A percentile compares a stretch with the other conserved stretches of the same genome.
Conservation (phyloP, 2,888 invertebrate genomes). For the Chrysotoxum bicinctum region DNA sequence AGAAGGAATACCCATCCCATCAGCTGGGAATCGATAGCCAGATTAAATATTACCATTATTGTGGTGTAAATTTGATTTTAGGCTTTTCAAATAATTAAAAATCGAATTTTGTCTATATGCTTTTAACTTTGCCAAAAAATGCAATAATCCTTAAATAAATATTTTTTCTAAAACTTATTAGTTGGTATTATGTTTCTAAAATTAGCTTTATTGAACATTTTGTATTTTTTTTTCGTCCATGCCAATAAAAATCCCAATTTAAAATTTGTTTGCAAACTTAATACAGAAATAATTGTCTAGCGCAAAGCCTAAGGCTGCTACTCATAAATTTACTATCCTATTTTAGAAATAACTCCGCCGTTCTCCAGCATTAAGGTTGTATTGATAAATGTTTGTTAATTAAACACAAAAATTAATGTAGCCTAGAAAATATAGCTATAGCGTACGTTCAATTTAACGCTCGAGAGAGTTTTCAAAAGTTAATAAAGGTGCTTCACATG, state of each 20-base stretch:
- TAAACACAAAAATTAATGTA: constrained; percentile 13
- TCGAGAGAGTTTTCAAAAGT: not conserved
- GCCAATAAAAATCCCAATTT: not conserved
- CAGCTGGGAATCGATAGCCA: no score
- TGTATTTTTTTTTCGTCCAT: not conserved
- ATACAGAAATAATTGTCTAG: not conserved
- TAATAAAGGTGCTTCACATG: not conserved
- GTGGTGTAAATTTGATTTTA: no score
- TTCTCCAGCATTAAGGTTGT: constrained; percentile 1
- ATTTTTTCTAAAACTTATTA: no score
- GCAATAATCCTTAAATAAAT: no score
- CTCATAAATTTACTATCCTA: not conserved
- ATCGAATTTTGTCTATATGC: no score
- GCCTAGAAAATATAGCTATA: not conserved
- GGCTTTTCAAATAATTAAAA: no score
- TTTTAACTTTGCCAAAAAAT: no score
- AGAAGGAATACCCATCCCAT: no score
- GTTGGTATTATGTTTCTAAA: no score
- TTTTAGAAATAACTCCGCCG: not conserved
- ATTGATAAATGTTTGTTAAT: constrained; percentile 6
- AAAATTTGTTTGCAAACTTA: not conserved
- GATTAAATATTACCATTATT: no score
- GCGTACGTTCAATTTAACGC: constrained; percentile 9
- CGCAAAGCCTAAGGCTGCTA: not conserved
- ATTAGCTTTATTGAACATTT: not conserved